phyloP scores from a whole-genome alignment of 2,888 invertebrate genomes.

The Sceliomorpha sp. region DNA sequence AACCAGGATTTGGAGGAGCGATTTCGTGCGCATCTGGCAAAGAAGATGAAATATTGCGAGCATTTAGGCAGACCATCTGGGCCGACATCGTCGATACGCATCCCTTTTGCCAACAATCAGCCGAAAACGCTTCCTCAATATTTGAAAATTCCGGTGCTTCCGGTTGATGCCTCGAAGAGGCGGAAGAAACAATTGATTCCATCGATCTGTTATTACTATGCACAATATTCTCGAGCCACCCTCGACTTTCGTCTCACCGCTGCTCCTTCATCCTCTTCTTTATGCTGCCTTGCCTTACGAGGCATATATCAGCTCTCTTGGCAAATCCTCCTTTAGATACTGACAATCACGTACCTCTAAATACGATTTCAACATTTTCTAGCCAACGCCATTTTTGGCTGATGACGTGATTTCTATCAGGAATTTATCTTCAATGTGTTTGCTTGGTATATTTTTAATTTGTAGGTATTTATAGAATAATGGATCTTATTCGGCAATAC shows the following conservation, averaged over 20 bases:
- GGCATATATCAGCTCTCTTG: constrained; percentile 1
- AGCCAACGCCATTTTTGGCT: constrained; percentile 8
- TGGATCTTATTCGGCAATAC: too few relatives aligned
- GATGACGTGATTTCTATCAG: constrained; percentile 4
- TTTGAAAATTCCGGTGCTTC: too few relatives aligned
- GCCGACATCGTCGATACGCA: constrained; percentile 3
- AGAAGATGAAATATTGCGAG: constrained; percentile 30
- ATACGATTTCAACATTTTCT: constrained; percentile 23
- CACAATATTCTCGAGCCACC: too few relatives aligned
- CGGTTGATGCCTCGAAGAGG: too few relatives aligned
- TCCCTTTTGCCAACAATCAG: neutral
- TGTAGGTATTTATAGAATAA: too few relatives aligned
- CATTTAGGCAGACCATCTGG: constrained; percentile 10
- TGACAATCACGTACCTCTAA: constrained; percentile 11
- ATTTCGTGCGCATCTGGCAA: constrained; percentile 20
- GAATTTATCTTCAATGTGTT: constrained; percentile 15
- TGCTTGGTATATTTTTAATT: too few relatives aligned
- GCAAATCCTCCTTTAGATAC: constrained; percentile 4
- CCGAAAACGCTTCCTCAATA: neutral
- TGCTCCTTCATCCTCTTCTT: neutral
- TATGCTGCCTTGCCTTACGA: neutral
- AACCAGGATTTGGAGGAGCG: constrained; percentile 18
- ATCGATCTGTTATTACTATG: too few relatives aligned
- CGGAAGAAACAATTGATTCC: too few relatives aligned
- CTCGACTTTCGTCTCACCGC: too few relatives aligned